phyloP scores from a whole-genome alignment of 2,797 vertebrate genomes.

The Pipistrellus pygmaeus region DNA sequence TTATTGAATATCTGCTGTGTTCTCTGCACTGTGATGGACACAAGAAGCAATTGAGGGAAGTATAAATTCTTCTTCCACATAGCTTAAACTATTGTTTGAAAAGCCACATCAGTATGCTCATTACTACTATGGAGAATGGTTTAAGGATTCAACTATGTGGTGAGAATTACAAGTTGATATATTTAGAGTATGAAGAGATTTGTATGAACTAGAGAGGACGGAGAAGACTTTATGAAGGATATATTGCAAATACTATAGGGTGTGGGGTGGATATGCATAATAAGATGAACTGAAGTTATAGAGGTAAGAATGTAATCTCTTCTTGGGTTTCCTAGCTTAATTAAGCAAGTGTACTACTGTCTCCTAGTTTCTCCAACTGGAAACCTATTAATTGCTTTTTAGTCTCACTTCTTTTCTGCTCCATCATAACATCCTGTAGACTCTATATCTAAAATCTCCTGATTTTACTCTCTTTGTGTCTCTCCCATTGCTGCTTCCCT shows the following conservation, averaged over 20 bases:
- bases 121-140: neutral
- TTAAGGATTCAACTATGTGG: neutral
- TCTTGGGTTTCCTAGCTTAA: neutral
- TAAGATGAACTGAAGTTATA: neutral
- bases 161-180: neutral
- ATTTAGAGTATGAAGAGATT: neutral
- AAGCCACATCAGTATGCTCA: neutral
- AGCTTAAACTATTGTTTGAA: slow-evolving; percentile 17
- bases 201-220: neutral
- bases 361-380: neutral
- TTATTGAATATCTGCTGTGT: neutral
- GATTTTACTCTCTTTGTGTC: neutral
- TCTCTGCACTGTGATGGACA: neutral
- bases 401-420: neutral
- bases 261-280: neutral
- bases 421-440: neutral
- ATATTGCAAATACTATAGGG: neutral
- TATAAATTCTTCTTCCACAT: neutral
- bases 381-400: neutral
- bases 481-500: neutral
- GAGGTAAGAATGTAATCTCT: neutral
- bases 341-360: neutral
- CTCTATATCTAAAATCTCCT: neutral
- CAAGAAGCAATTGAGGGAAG: neutral
- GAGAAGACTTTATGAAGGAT: neutral